Evolutionary conservation across 2,888 invertebrate species (phyloP).

Genomic region (Limnephilus rhombicus): DNA sequence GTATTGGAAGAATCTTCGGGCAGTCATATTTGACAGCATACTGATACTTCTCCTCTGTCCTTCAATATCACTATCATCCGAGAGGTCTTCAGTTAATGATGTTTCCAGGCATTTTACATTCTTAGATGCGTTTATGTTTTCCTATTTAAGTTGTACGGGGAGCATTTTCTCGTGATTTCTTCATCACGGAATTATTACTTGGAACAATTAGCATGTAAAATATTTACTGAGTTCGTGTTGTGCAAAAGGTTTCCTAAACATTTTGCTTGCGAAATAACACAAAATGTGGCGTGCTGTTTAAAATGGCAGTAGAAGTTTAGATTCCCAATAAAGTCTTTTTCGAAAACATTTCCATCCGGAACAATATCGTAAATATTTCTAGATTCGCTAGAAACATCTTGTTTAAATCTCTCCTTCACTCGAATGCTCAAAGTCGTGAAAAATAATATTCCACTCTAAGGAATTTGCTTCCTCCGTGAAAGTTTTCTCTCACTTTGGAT

Average conservation of each 20-base stretch:
- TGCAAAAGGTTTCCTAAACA: not conserved
- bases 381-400: not conserved
- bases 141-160: no score
- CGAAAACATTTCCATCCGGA: not conserved
- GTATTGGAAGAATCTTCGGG: no score
- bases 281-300: no score
- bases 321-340: not conserved
- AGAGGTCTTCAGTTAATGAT: no score
- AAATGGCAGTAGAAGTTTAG: not conserved
- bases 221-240: not conserved
- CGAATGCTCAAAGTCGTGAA: conserved; percentile 17
- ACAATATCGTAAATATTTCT: conserved; percentile 28
- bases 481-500: not conserved
- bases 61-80: no score
- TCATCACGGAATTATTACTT: no score
- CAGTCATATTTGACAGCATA: no score
- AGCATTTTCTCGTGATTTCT: no score
- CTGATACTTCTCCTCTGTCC: no score
- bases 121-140: no score
- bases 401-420: conserved; percentile 9
- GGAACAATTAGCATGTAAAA: no score
- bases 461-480: not conserved
- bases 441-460: conserved; percentile 27
- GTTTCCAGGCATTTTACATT: no score
- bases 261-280: not conserved